Evolutionary conservation across 2,797 vertebrate species (phyloP).

Genomic region (Neomorphus geoffroyi): DNA sequence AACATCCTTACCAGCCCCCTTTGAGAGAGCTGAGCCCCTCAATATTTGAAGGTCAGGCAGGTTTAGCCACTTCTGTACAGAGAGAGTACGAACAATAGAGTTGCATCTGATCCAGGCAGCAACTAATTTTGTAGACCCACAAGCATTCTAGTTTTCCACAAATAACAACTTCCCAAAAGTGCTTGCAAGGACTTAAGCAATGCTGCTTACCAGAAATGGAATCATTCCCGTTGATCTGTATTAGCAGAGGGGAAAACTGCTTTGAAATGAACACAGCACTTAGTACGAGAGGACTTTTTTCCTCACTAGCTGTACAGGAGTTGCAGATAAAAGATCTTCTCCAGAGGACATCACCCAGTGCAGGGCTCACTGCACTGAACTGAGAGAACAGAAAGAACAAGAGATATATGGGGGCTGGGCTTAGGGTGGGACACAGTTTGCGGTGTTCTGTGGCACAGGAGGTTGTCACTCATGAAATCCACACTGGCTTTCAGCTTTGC

Average conservation of each 20-base stretch:
- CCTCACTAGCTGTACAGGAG: not conserved
- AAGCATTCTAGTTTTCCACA: not conserved
- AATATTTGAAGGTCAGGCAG: not conserved
- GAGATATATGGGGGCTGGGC: not conserved
- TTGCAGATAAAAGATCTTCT: not conserved
- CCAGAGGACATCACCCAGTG: not conserved
- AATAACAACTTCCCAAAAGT: constrained; percentile 8
- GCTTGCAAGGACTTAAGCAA: not conserved
- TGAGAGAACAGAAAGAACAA: not conserved
- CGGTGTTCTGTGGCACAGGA: not conserved
- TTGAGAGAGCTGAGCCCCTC: not conserved
- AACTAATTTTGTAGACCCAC: not conserved
- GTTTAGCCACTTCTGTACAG: not conserved
- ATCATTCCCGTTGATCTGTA: not conserved
- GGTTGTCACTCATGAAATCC: not conserved
- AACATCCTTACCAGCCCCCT: not conserved
- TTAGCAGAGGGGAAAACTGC: not conserved
- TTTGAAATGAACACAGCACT: not conserved
- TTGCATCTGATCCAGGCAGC: not conserved
- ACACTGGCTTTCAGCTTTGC: not conserved
- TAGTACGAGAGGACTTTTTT: not conserved
- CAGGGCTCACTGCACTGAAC: not conserved
- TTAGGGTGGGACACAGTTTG: not conserved
- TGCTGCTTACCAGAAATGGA: constrained; percentile 16
- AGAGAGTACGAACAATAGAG: not conserved